Evolutionary conservation across 2,113 vertebrate species (phyloP), one percentile per base, ranked within the genome.

Genomic region (Hyaena hyaena): DNA sequence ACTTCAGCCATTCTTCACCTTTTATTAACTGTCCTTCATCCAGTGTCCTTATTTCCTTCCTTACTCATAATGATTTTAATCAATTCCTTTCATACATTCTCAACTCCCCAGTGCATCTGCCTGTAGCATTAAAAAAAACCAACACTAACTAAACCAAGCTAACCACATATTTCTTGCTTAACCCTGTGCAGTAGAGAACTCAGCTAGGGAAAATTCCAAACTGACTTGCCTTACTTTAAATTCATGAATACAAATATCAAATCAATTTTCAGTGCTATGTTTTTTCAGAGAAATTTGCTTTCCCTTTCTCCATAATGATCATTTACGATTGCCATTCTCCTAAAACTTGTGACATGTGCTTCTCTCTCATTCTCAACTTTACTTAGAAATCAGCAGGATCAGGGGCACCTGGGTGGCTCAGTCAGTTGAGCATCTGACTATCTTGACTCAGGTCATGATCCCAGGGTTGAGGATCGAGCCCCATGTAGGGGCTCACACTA

Each of bases 231-330:
- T 68, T 92, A 79, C 43, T 92, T 88, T 88, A 92, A 95, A 89
- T 92, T 45, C n/a, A 76, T 55, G 71, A 88, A 89, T 92, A 79
- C 63, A 77, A 17, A 43, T 88, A 28, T 58, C 77, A 84, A 31
- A 39, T 74, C n/a, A 11, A 79, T 73, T 87, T 93, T 68, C 24
- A 65, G 24, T 45, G 16, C 19, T 48, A 4, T 26, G 26, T 81
- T 95, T 93, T 93, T 91, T 68, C 63, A 58, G 84, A 88, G 69
- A 92, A 79, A 65, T 77, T 86, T 95, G 6, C 35, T 91, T 88
- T 93, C 45, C 43, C 50, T 92, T 82, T 88, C 65, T 82, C 17
- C 48, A 10, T 93, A 61, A 31, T n/a, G 10, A 39, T 86, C 63
- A 35, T n/a, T 76, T 93, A 81, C 86, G n/a, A 53, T 88, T 35